Percentiles rank a stretch among this genome's conserved stretches.
These are phyloP conservation scores for Nanorana parkeri DNA, from an alignment of 2,113 vertebrate genomes.

Conservation along the genomic window DNA sequence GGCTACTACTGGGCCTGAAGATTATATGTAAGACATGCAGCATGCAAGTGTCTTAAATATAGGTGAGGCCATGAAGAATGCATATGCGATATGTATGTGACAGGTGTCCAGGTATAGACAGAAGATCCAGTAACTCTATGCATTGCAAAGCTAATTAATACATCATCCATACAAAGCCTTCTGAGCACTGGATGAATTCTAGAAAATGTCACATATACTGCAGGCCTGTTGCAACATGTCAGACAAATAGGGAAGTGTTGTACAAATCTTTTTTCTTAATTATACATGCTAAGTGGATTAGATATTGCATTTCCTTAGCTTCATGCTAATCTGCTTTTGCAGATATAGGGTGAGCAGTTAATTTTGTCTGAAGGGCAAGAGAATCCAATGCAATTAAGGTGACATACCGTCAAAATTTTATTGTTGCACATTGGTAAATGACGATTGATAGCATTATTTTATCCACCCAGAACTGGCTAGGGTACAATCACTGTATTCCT, in stretches of 20 bases:
- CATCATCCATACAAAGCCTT: constrained; percentile 34
- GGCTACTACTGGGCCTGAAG: no score
- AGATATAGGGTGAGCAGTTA: constrained; percentile 35
- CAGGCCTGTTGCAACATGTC: constrained; percentile 52
- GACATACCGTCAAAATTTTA: not conserved
- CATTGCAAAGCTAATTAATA: constrained; percentile 26
- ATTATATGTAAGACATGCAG: no score
- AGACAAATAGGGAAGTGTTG: constrained; percentile 48
- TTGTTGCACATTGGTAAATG: not conserved
- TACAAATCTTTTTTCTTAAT: constrained; percentile 56
- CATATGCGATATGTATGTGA: no score
- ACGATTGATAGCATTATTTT: not conserved
- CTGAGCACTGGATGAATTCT: constrained; percentile 32
- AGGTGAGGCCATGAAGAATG: no score
- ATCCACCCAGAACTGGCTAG: not conserved
- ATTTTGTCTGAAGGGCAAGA: constrained; percentile 8
- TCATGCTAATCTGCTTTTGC: constrained; percentile 51
- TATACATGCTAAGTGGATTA: constrained; percentile 53
- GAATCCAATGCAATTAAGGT: constrained; percentile 19
- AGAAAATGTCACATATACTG: constrained; percentile 7
- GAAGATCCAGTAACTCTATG: not conserved
- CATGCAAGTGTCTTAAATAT: no score
- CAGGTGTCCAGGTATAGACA: not conserved
- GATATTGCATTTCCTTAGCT: constrained; percentile 51
- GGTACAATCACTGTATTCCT: not conserved